These are phyloP conservation scores for Agonopterix heracliana DNA, from an alignment of 2,888 invertebrate species.

Conservation along the genomic window DNA sequence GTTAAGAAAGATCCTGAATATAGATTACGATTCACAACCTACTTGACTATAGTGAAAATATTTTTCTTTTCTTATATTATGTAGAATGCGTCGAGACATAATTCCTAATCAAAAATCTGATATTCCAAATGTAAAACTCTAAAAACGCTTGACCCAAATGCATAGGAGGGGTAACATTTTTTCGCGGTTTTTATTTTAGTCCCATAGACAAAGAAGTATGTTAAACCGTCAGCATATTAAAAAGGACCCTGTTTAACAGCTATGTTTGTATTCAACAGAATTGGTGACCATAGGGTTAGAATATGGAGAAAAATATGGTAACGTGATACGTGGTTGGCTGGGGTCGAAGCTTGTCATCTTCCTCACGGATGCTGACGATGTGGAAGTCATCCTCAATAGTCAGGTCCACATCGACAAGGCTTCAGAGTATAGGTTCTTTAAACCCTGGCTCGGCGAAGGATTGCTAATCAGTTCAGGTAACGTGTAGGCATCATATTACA, in stretches of 20 bases:
- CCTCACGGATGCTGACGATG: conserved; percentile 81
- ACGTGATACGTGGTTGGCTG: conserved; percentile 78
- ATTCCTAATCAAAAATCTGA: too few relatives aligned
- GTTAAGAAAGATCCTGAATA: too few relatives aligned
- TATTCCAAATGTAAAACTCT: too few relatives aligned
- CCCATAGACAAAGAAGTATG: too few relatives aligned
- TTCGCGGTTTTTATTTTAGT: too few relatives aligned
- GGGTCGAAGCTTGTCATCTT: conserved; percentile 82
- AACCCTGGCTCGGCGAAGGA: conserved; percentile 88
- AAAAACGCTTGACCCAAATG: too few relatives aligned
- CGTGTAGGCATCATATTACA: background rate
- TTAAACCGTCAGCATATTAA: too few relatives aligned
- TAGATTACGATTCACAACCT: too few relatives aligned
- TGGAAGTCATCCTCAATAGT: conserved; percentile 84
- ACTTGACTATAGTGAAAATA: too few relatives aligned
- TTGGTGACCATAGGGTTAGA: conserved; percentile 69
- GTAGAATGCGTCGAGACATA: too few relatives aligned
- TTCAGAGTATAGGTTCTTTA: conserved; percentile 83
- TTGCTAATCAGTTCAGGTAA: conserved; percentile 83
- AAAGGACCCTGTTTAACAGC: background rate
- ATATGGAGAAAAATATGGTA: conserved; percentile 69
- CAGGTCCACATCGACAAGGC: conserved; percentile 86
- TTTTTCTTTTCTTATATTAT: too few relatives aligned
- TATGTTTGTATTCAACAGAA: conserved; percentile 50
- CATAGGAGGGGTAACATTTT: too few relatives aligned